These are phyloP conservation scores for Halocynthia aurantium DNA, from an alignment of 23 tunicate species.

Conservation along the genomic window DNA sequence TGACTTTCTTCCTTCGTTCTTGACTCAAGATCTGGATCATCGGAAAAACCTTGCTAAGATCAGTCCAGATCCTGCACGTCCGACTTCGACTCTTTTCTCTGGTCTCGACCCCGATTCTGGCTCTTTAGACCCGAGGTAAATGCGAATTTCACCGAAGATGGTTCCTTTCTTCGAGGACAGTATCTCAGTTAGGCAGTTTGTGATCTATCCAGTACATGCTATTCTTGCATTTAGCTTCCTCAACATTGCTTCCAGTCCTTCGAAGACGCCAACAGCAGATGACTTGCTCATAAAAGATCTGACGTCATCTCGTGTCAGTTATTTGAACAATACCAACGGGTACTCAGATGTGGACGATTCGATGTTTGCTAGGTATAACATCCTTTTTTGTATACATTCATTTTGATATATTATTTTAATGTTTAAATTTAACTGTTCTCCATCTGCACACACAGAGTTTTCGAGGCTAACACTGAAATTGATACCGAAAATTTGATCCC, in stretches of 20 bases:
- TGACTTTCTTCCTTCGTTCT: conserved; percentile 9
- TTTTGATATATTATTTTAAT: not conserved
- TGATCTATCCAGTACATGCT: no score
- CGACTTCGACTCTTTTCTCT: conserved; percentile 32
- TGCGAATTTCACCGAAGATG: not conserved
- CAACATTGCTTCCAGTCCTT: conserved; percentile 4
- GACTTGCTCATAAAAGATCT: not conserved
- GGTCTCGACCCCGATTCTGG: conserved; percentile 47
- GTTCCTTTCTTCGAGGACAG: no score
- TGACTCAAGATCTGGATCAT: not conserved
- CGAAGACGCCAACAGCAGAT: not conserved
- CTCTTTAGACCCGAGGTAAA: conserved; percentile 50
- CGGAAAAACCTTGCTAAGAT: not conserved
- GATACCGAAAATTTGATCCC: not conserved
- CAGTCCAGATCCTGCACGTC: not conserved
- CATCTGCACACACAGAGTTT: not conserved
- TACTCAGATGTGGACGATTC: not conserved
- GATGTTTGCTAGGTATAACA: not conserved
- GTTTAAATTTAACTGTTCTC: not conserved
- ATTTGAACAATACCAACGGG: not conserved
- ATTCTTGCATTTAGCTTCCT: not conserved
- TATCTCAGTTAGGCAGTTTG: no score
- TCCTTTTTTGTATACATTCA: not conserved
- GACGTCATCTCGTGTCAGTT: not conserved
- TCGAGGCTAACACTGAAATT: not conserved